Percentiles rank a stretch among this genome's conserved stretches.
Conservation (phyloP, 2,888 invertebrate genomes). For the Eueremaeus valkanovi region DNA sequence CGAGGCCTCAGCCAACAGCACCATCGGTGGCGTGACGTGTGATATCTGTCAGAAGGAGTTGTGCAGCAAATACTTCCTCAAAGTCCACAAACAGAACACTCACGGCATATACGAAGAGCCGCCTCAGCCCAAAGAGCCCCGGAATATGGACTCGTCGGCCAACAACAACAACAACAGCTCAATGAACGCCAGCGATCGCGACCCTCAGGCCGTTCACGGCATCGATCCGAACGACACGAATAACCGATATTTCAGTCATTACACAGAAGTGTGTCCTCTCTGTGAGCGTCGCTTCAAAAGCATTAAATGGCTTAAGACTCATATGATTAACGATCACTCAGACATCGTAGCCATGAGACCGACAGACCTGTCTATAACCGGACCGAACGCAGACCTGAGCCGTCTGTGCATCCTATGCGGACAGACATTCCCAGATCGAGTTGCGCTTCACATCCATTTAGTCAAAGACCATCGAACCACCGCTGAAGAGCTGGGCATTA, state of each 20-base stretch:
- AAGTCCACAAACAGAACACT: conserved; percentile 95
- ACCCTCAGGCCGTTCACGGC: conserved; percentile 42
- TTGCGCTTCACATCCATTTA: conserved; percentile 55
- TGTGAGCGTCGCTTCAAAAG: conserved; percentile 83
- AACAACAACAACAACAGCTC: conserved; percentile 46
- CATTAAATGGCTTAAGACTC: conserved; percentile 80
- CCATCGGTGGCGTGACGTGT: conserved; percentile 88
- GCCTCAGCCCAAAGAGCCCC: conserved; percentile 47
- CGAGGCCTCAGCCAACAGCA: conserved; percentile 65
- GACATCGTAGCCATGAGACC: conserved; percentile 55
- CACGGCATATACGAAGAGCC: conserved; percentile 84
- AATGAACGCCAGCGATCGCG: conserved; percentile 43
- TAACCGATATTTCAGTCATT: conserved; percentile 47
- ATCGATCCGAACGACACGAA: conserved; percentile 47
- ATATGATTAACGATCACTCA: conserved; percentile 80
- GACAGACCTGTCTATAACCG: conserved; percentile 26
- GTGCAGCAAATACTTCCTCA: conserved; percentile 94
- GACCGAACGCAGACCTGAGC: conserved; percentile 32
- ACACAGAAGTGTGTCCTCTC: conserved; percentile 69
- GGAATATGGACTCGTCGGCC: conserved; percentile 27
- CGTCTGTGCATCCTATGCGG: conserved; percentile 52
- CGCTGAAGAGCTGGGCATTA: conserved; percentile 45
- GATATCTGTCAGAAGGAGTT: conserved; percentile 97
- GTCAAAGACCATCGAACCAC: conserved; percentile 53
- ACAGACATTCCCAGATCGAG: conserved; percentile 52